phyloP scores from a whole-genome alignment of 2,797 vertebrate genomes.

The Sternarchorhynchus goeldii region DNA sequence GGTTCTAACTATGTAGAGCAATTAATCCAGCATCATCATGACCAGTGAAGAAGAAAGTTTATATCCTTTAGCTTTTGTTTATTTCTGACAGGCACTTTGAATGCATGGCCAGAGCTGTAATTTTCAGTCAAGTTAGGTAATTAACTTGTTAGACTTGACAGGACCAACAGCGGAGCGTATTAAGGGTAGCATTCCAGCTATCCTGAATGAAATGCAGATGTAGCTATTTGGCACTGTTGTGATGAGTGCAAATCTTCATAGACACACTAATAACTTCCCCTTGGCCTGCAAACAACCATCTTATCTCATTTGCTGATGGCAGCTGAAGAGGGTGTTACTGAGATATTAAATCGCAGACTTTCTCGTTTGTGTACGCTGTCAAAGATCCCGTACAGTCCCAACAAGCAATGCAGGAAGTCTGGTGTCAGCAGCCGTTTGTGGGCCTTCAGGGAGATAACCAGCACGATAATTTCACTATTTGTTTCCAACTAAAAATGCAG shows the following conservation, averaged over 20 bases:
- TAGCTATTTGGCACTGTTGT: background rate
- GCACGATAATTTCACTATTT: background rate
- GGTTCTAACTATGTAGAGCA: background rate
- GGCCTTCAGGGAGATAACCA: background rate
- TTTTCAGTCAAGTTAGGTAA: background rate
- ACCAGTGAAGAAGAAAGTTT: background rate
- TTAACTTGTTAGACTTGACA: constrained; percentile 4
- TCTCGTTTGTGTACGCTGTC: constrained; percentile 1
- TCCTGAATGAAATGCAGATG: constrained; percentile 16
- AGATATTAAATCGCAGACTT: constrained; percentile 32
- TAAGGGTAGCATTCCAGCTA: background rate
- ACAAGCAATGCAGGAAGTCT: background rate
- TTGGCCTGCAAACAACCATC: constrained; percentile 16
- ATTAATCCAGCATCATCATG: background rate
- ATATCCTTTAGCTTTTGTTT: background rate
- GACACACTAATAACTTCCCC: constrained; percentile 20
- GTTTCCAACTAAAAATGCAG: background rate
- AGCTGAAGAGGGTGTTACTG: background rate
- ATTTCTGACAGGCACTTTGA: constrained; percentile 25
- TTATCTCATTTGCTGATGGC: constrained; percentile 26
- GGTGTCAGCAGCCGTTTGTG: constrained; percentile 9
- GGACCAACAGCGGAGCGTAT: background rate
- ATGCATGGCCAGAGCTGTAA: constrained; percentile 1
- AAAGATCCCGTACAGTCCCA: background rate
- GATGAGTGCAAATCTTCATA: background rate